Percentiles rank a stretch among this genome's conserved stretches.
Conservation (phyloP, 1,140 invertebrate genomes). For the Acyrthosiphon pisum region DNA sequence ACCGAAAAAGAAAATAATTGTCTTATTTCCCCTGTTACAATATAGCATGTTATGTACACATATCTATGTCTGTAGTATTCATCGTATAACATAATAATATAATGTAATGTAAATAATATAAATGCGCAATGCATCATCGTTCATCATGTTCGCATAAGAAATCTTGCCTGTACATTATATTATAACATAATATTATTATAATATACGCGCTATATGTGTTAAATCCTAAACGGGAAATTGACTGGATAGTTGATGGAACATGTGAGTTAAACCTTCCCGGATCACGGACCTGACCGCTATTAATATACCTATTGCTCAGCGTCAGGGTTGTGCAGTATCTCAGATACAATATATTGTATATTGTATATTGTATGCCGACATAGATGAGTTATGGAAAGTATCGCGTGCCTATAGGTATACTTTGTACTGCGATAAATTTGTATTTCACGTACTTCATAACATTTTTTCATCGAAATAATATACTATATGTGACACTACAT, state of each 20-base stretch:
- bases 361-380: not conserved
- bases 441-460: not conserved
- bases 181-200: not conserved
- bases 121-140: not conserved
- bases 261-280: not conserved
- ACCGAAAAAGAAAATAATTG: not conserved
- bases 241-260: not conserved
- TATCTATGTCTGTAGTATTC: not conserved
- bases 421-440: not conserved
- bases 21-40: not conserved
- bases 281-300: not conserved
- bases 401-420: not conserved
- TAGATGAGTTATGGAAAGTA: not conserved
- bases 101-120: not conserved
- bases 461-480: not conserved
- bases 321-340: not conserved
- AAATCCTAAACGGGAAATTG: not conserved
- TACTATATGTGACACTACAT: not conserved
- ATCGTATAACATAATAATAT: not conserved
- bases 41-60: not conserved
- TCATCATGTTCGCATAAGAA: not conserved
- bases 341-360: not conserved
- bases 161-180: not conserved
- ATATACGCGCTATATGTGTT: not conserved
- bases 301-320: not conserved